Base-by-base conservation (phyloP, 1,140 invertebrate species). In the Olivierus martensii region DNA sequence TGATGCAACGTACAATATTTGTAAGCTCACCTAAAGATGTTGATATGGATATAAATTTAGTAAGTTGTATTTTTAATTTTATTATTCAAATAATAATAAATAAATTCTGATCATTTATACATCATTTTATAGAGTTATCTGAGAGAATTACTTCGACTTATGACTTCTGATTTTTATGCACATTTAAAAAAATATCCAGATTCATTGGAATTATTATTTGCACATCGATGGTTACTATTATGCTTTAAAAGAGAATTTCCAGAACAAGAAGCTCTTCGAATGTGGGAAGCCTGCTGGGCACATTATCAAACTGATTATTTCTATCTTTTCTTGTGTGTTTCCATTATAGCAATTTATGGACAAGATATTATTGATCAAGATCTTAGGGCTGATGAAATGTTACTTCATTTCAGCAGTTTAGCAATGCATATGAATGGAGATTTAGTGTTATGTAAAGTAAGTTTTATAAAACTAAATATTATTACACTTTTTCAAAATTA, bases 341-440 rank as follows among this genome's bases (percentile, higher is more conserved):
- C 90, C 37, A 90, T 93, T 58, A 82, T 94, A 46, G 82, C 83
- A 45, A 84, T 93, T 47, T 95, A 94, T 65, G 87, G 87, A 14
- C 85, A 90, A 62, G 75, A 77, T 61, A 86, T 93, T 35, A 83
- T 93, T 55, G 82, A 85, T 14, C 88, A 93, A 70, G 79, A 85
- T 61, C 70, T 94, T 7, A 78, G 86, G 57, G 82, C 88, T 15
- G 90, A 95, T 67, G 90, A 95, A 68, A 93, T 93, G 81, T 70
- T 95, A 18, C 69, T 94, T 15, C 85, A 94, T 68, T 96, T 96
- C 66, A 92, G 88, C 64, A 92, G 87, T 14, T 72, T 95, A 36
- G 87, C 90, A 19, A 91, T 91, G 83, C 92, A 93, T 65, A 95
- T 96, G 91, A 88, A 93, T 67, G 90, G 87, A 0, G 79, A 83